Conservation (phyloP, 1,140 invertebrate genomes). For the Oryctes rhinoceros region DNA sequence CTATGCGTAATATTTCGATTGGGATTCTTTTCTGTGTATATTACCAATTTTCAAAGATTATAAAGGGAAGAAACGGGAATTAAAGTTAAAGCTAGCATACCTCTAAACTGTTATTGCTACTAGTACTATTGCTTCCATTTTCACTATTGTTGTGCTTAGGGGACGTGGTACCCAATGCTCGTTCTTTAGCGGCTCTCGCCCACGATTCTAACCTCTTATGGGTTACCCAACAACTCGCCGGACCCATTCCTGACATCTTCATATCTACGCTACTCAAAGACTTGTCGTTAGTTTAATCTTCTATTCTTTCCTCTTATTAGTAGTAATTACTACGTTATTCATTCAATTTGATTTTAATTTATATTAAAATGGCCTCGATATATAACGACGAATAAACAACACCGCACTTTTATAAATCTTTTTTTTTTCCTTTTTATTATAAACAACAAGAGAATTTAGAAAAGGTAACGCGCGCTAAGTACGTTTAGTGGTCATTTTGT, state of each 20-base stretch:
- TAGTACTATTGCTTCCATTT: constrained; percentile 51
- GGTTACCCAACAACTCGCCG: constrained; percentile 73
- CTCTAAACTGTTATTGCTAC: constrained; percentile 47
- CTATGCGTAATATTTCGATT: neutral
- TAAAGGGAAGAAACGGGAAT: neutral
- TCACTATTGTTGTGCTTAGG: constrained; percentile 45
- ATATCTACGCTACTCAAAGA: neutral
- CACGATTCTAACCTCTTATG: constrained; percentile 76
- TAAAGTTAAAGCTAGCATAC: constrained; percentile 13
- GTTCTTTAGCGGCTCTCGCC: constrained; percentile 72
- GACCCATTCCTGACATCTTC: constrained; percentile 71
- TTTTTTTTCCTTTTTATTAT: neutral
- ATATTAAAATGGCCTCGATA: neutral
- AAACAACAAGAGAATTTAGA: constrained; percentile 1
- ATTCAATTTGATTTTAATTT: neutral
- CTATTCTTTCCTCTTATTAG: neutral
- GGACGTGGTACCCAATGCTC: constrained; percentile 64
- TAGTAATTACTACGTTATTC: neutral
- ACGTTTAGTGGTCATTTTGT: neutral
- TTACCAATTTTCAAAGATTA: neutral
- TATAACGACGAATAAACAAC: neutral
- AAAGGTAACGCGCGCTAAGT: neutral
- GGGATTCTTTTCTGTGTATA: no score
- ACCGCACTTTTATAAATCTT: neutral
- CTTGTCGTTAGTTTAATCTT: neutral